Percentiles rank a stretch among this genome's conserved stretches.
phyloP scores from a whole-genome alignment of 2,888 invertebrate genomes.

The Patella caerulea region DNA sequence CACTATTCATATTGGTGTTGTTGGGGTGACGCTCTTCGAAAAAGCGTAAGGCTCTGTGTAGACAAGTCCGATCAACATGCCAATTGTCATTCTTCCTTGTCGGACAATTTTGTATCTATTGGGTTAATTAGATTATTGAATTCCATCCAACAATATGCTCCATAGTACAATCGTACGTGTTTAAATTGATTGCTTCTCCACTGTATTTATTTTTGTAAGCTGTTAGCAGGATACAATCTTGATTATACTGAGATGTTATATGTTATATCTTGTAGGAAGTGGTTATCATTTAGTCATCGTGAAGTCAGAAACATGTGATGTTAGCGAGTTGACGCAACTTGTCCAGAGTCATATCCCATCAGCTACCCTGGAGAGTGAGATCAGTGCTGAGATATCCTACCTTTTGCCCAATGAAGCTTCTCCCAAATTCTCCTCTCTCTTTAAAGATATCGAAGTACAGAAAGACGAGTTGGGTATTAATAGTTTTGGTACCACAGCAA shows the following conservation, averaged over 20 bases:
- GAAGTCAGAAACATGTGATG: constrained; percentile 74
- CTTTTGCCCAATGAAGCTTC: constrained; percentile 60
- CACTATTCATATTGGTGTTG: too few species aligned
- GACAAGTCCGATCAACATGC: too few species aligned
- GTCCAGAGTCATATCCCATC: constrained; percentile 79
- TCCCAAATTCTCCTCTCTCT: constrained; percentile 53
- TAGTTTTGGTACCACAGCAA: constrained; percentile 87
- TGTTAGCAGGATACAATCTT: neutral
- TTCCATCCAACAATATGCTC: too few species aligned
- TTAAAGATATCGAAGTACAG: constrained; percentile 54
- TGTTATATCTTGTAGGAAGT: constrained; percentile 74
- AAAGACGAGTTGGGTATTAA: constrained; percentile 77
- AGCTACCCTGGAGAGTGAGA: constrained; percentile 75
- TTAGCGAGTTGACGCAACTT: constrained; percentile 75
- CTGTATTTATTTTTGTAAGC: too few species aligned
- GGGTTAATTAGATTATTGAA: too few species aligned
- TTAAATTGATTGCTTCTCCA: too few species aligned
- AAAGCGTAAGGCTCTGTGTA: too few species aligned
- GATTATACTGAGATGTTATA: too few species aligned
- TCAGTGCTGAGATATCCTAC: constrained; percentile 64
- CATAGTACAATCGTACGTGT: too few species aligned
- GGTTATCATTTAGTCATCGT: constrained; percentile 85
- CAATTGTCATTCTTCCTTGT: too few species aligned
- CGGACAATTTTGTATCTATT: too few species aligned
- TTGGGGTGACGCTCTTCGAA: too few species aligned